A percentile compares a stretch with the other conserved stretches of the same genome.
These are phyloP conservation scores for Noctua janthina DNA, from an alignment of 2,888 invertebrate species.

Conservation along the genomic window DNA sequence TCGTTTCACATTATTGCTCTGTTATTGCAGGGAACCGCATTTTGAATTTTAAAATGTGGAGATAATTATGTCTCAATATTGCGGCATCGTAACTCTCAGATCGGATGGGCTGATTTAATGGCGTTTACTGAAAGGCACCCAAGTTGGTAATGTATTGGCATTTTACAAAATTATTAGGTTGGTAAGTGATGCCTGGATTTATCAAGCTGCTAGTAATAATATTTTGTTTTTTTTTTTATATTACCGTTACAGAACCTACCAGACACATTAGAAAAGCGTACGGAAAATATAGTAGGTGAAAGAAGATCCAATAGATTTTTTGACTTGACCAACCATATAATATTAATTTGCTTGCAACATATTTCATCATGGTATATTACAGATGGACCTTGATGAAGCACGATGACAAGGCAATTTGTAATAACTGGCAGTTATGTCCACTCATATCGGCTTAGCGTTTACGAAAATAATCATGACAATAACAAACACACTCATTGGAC, in stretches of 20 bases:
- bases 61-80: constrained; percentile 62
- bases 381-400: not conserved
- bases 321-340: not conserved
- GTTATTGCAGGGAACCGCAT: constrained; percentile 78
- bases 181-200: not conserved
- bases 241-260: too few relatives aligned
- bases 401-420: constrained; percentile 2
- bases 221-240: not conserved
- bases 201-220: not conserved
- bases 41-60: constrained; percentile 75
- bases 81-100: constrained; percentile 40
- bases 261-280: not conserved
- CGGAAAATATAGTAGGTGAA: not conserved
- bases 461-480: constrained; percentile 24
- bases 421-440: constrained; percentile 2
- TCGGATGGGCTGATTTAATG: constrained; percentile 49
- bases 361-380: constrained; percentile 8
- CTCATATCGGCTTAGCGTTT: not conserved
- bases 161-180: constrained; percentile 11
- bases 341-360: not conserved
- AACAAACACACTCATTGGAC: not conserved
- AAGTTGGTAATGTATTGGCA: constrained; percentile 21
- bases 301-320: not conserved
- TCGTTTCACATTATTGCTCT: constrained; percentile 82
- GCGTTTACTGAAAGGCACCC: constrained; percentile 25